These are phyloP conservation scores for Dioctria rufipes DNA, from an alignment of 2,888 invertebrate species.

Conservation along the genomic window DNA sequence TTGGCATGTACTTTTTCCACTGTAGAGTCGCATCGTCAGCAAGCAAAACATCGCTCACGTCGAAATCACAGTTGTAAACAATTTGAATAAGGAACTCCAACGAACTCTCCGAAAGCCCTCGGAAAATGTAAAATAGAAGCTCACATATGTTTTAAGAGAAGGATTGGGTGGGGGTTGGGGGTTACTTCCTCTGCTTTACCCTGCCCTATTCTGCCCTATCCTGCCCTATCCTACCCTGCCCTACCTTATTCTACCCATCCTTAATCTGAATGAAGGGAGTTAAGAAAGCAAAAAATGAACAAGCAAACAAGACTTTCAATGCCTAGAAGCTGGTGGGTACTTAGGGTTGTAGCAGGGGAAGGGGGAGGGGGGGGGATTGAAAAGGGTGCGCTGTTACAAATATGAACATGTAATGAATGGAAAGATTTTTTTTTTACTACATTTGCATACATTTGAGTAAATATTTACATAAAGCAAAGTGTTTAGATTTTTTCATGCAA, in stretches of 20 bases:
- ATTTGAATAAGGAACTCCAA: constrained; percentile 26
- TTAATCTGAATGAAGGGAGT: background rate
- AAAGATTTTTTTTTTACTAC: background rate
- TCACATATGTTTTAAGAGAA: background rate
- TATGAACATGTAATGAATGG: constrained; percentile 34
- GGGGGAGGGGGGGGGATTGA: no score
- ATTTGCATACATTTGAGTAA: constrained; percentile 24
- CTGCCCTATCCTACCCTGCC: no score
- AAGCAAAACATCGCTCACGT: background rate
- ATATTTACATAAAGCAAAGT: background rate
- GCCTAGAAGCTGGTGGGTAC: background rate
- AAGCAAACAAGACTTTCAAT: background rate
- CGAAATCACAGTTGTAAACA: constrained; percentile 34
- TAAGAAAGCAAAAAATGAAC: constrained; percentile 27
- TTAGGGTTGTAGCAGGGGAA: background rate
- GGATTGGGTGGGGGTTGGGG: background rate
- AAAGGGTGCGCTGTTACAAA: background rate
- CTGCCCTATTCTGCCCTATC: no score
- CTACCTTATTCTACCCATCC: no score
- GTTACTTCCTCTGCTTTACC: background rate
- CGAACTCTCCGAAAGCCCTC: background rate
- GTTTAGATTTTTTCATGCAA: constrained; percentile 25
- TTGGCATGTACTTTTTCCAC: no score
- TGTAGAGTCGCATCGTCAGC: no score
- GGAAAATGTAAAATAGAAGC: constrained; percentile 26